A percentile compares a stretch with the other conserved stretches of the same genome.
Evolutionary conservation across 2,113 vertebrate genomes (phyloP).

Genomic region (Vulpes vulpes): DNA sequence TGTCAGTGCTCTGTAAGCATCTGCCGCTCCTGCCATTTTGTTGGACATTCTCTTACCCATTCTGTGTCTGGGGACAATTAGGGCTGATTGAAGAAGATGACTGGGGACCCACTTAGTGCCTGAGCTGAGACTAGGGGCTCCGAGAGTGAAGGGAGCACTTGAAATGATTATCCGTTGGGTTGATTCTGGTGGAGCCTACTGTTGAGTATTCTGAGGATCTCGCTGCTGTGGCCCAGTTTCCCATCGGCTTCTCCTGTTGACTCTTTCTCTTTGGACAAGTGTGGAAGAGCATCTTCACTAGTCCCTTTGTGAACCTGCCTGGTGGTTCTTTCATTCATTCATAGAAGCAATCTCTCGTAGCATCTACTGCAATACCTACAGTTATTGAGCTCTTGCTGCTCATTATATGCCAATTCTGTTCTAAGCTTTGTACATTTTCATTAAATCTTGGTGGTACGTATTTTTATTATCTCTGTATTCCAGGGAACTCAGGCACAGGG

Average conservation of each 20-base stretch:
- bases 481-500: neutral
- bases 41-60: too few species aligned
- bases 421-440: neutral
- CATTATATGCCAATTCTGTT: fast-evolving
- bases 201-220: neutral
- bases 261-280: neutral
- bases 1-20: fast-evolving
- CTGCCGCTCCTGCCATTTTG: neutral
- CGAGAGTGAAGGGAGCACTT: neutral
- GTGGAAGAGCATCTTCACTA: neutral
- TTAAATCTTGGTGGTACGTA: too few species aligned
- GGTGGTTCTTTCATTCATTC: neutral
- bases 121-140: neutral
- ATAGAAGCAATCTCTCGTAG: fast-evolving
- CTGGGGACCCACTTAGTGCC: neutral
- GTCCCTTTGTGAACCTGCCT: neutral
- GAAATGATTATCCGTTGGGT: neutral
- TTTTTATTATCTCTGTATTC: too few species aligned
- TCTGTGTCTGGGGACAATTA: neutral
- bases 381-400: neutral
- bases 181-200: neutral
- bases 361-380: neutral
- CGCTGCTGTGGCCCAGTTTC: fast-evolving
- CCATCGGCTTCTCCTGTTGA: neutral
- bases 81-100: neutral